These are phyloP conservation scores for Larimichthys polyactis DNA, from an alignment of 2,113 vertebrate species.

Conservation along the genomic window DNA sequence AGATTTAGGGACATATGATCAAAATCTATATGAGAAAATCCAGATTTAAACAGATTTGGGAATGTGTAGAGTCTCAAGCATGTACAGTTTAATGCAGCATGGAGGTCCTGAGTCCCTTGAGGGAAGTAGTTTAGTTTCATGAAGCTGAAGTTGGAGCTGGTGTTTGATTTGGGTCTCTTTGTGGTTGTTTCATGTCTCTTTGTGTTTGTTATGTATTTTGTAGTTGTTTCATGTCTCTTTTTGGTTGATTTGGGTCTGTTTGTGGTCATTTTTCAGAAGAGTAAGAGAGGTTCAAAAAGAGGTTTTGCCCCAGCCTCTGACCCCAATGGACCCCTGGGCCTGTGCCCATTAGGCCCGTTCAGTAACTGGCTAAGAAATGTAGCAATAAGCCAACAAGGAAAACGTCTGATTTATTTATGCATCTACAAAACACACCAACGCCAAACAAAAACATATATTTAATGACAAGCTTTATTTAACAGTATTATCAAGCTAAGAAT, in stretches of 20 bases:
- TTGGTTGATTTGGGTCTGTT: no score
- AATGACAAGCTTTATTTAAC: neutral
- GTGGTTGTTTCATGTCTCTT: neutral
- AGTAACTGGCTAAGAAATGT: no score
- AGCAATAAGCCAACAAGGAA: no score
- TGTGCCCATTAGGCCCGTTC: no score
- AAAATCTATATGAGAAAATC: constrained; percentile 23
- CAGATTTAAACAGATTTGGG: constrained; percentile 22
- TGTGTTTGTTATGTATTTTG: no score
- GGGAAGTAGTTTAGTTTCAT: constrained; percentile 2
- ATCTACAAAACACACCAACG: neutral
- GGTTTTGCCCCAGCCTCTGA: no score
- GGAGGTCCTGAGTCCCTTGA: neutral
- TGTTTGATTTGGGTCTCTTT: neutral
- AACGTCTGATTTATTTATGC: neutral
- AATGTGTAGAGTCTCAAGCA: neutral
- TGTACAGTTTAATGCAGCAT: neutral
- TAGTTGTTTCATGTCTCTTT: neutral
- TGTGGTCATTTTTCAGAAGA: no score
- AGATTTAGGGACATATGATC: constrained; percentile 30
- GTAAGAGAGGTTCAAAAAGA: no score
- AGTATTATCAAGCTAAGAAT: neutral
- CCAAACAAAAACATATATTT: neutral
- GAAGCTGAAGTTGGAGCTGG: neutral
- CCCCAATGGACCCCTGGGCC: no score